These are phyloP conservation scores for Ypsolopha sequella DNA, from an alignment of 2,888 invertebrate species.

Conservation along the genomic window DNA sequence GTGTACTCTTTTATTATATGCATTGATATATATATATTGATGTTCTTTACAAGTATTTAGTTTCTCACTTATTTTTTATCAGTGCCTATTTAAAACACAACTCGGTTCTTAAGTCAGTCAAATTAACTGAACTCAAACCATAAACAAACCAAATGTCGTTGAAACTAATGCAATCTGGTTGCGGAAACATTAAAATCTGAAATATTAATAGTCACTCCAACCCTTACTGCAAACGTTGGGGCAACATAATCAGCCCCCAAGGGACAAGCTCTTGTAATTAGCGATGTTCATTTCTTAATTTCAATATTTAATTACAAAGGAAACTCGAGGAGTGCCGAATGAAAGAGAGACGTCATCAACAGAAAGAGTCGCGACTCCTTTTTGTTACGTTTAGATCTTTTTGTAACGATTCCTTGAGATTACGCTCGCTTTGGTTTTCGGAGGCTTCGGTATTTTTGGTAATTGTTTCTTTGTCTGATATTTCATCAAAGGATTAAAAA, in stretches of 20 bases:
- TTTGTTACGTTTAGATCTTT: constrained; percentile 31
- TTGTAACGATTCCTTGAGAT: constrained; percentile 34
- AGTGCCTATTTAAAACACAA: too few relatives aligned
- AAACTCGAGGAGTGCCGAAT: constrained; percentile 65
- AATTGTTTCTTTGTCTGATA: constrained; percentile 39
- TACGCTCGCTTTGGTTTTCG: constrained; percentile 19
- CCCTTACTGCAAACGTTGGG: constrained; percentile 59
- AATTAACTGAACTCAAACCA: background rate
- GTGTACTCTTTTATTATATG: too few relatives aligned
- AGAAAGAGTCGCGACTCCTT: constrained; percentile 55
- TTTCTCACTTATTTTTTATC: too few relatives aligned
- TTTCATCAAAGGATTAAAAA: constrained; percentile 35
- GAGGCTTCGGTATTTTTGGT: constrained; percentile 33
- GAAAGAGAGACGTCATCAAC: constrained; percentile 64
- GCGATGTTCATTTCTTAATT: constrained; percentile 73
- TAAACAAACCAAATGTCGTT: constrained; percentile 1
- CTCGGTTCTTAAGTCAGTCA: too few relatives aligned
- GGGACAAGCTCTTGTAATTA: constrained; percentile 71
- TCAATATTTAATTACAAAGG: constrained; percentile 73
- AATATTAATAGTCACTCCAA: constrained; percentile 62
- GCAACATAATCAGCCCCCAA: constrained; percentile 63
- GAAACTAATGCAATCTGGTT: constrained; percentile 9
- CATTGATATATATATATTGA: too few relatives aligned
- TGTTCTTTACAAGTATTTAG: too few relatives aligned
- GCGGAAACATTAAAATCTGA: constrained; percentile 42